A percentile compares a stretch with the other conserved stretches of the same genome.
These are phyloP conservation scores for Gryllus bimaculatus DNA, from an alignment of 1,140 invertebrate species.

Conservation along the genomic window DNA sequence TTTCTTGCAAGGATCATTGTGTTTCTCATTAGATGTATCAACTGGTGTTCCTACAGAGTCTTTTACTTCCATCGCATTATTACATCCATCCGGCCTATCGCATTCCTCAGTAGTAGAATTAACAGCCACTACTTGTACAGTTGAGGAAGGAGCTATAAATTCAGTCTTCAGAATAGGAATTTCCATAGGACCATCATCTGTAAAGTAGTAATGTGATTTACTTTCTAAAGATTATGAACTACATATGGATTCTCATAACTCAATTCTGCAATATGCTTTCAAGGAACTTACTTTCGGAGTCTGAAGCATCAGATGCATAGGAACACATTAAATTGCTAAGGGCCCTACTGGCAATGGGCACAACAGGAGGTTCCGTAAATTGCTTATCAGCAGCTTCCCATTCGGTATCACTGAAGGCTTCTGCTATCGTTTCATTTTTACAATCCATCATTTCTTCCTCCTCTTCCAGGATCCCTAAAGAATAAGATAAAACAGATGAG, in stretches of 20 bases:
- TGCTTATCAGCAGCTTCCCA: not conserved
- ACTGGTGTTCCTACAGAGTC: no score
- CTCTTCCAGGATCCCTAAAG: not conserved
- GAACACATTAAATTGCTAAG: constrained; percentile 12
- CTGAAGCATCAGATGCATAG: constrained; percentile 11
- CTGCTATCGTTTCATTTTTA: not conserved
- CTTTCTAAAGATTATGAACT: no score
- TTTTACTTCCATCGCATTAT: no score
- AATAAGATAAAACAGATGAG: not conserved
- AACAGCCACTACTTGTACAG: no score
- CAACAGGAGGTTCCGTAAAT: not conserved
- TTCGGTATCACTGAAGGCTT: constrained; percentile 17
- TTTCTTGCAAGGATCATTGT: no score
- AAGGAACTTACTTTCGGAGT: no score
- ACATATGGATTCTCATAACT: no score
- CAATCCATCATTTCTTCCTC: not conserved
- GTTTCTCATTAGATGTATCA: no score
- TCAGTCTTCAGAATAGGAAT: not conserved
- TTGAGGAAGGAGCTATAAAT: no score
- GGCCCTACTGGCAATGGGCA: constrained; percentile 7
- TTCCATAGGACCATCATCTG: constrained; percentile 7
- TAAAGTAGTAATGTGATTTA: not conserved
- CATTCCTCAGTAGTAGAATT: no score
- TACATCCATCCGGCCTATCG: no score
- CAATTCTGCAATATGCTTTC: no score